Evolutionary conservation across 2,113 vertebrate genomes (phyloP).

Genomic region (Austrofundulus limnaeus): DNA sequence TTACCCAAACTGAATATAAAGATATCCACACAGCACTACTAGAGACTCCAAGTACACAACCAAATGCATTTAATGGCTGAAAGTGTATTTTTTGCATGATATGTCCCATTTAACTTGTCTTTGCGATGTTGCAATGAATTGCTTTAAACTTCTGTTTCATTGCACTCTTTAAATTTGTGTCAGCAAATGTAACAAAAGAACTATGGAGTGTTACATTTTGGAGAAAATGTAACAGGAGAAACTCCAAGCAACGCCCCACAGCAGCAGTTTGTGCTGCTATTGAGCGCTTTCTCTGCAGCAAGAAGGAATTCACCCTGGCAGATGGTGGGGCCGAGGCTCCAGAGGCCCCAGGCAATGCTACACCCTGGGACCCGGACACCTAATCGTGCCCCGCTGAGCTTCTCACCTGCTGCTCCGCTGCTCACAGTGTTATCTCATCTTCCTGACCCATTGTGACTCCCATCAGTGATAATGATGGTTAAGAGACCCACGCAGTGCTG

Average conservation of each 20-base stretch:
- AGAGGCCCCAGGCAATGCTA: slow-evolving; percentile 76
- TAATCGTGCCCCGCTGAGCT: slow-evolving; percentile 77
- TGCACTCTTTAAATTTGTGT: slow-evolving; percentile 25
- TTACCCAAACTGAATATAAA: no score
- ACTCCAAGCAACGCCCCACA: slow-evolving; percentile 62
- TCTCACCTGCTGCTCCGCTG: slow-evolving; percentile 77
- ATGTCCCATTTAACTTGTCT: no score
- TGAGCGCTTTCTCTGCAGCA: slow-evolving; percentile 34
- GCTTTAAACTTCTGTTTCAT: slow-evolving; percentile 13
- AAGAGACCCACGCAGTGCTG: slow-evolving; percentile 66
- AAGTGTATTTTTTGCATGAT: no score
- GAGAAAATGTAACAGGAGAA: slow-evolving; percentile 69
- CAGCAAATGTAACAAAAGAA: slow-evolving; percentile 43
- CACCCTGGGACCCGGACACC: slow-evolving; percentile 82
- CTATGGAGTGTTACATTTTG: slow-evolving; percentile 53
- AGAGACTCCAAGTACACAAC: no score
- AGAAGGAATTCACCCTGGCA: slow-evolving; percentile 74
- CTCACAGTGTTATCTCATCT: slow-evolving; percentile 83
- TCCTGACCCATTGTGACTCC: slow-evolving; percentile 76
- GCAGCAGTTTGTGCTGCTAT: slow-evolving; percentile 64
- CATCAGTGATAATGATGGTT: slow-evolving; percentile 75
- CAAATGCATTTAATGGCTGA: no score
- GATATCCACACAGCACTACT: no score
- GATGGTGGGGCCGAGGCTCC: slow-evolving; percentile 77
- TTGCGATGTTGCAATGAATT: slow-evolving; percentile 1